These are phyloP conservation scores for Heteractis magnifica DNA, from an alignment of 92 coral and sea anemone species.

Conservation along the genomic window DNA sequence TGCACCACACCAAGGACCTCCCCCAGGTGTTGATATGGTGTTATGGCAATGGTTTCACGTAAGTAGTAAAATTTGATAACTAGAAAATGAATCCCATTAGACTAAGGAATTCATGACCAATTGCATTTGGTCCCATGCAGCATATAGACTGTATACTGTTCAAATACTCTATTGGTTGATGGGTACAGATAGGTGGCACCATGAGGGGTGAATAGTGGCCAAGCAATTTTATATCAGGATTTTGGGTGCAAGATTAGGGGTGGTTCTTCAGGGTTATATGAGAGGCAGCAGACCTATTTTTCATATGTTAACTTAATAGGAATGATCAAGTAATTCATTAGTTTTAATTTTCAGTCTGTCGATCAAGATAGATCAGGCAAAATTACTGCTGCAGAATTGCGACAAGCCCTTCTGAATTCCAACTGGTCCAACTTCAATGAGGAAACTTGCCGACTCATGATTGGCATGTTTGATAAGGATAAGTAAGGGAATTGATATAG, in stretches of 20 bases:
- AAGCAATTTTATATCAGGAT: no score
- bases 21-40: constrained; percentile 87
- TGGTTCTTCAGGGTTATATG: no score
- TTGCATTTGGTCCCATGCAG: no score
- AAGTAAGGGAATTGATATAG: constrained; percentile 47
- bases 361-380: constrained; percentile 94
- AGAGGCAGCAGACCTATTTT: no score
- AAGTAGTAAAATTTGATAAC: background rate
- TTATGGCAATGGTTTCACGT: constrained; percentile 99
- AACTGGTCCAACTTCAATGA: constrained; percentile 96
- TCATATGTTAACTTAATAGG: no score
- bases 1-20: constrained; percentile 69
- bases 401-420: constrained; percentile 81
- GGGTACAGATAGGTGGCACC: no score
- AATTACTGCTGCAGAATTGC: constrained; percentile 84
- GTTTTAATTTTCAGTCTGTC: constrained; percentile 62
- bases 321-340: no score
- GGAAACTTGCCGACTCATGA: constrained; percentile 94
- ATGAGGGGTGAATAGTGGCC: no score
- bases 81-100: background rate
- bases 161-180: no score
- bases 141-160: no score
- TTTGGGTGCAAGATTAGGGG: no score
- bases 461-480: constrained; percentile 99
- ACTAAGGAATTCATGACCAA: background rate